A percentile compares a stretch with the other conserved stretches of the same genome.
Evolutionary conservation across 2,797 vertebrate species (phyloP).

Genomic region (Takifugu rubripes): DNA sequence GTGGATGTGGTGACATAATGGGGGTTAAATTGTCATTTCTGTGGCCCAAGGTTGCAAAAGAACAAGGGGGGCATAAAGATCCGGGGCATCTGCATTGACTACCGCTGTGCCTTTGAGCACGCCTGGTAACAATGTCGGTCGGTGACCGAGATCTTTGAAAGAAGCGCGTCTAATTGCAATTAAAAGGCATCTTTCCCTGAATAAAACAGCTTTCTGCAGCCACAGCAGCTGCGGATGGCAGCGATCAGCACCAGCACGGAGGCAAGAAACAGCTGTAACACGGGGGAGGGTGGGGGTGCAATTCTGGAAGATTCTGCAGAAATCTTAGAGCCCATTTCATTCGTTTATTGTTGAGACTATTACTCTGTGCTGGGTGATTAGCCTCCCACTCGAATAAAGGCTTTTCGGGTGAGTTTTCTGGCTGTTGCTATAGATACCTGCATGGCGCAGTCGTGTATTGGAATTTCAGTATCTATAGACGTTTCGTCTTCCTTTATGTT

Average conservation of each 20-base stretch:
- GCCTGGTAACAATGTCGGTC: conserved; percentile 6
- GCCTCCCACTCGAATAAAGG: conserved; percentile 39
- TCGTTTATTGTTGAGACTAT: conserved; percentile 55
- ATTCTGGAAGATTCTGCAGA: conserved; percentile 73
- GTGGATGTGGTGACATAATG: conserved; percentile 41
- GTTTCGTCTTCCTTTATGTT: conserved; percentile 28
- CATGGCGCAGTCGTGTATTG: conserved; percentile 7
- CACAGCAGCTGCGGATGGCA: conserved; percentile 32
- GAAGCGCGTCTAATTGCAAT: conserved; percentile 2
- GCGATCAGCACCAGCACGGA: conserved; percentile 36
- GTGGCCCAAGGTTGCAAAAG: not conserved
- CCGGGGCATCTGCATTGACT: not conserved
- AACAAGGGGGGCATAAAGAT: not conserved
- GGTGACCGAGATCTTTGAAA: not conserved
- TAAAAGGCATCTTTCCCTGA: not conserved
- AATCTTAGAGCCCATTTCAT: conserved; percentile 68
- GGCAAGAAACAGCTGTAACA: conserved; percentile 42
- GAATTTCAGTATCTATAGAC: conserved; percentile 2
- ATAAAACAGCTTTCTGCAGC: conserved; percentile 8
- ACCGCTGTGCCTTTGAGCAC: not conserved
- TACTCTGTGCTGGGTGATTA: conserved; percentile 41
- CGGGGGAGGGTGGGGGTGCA: conserved; percentile 59
- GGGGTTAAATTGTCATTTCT: not conserved
- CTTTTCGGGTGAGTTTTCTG: conserved; percentile 64
- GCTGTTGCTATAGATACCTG: conserved; percentile 16